Base-by-base conservation (phyloP, 1,140 invertebrate genomes). In the Drosophila cardini region DNA sequence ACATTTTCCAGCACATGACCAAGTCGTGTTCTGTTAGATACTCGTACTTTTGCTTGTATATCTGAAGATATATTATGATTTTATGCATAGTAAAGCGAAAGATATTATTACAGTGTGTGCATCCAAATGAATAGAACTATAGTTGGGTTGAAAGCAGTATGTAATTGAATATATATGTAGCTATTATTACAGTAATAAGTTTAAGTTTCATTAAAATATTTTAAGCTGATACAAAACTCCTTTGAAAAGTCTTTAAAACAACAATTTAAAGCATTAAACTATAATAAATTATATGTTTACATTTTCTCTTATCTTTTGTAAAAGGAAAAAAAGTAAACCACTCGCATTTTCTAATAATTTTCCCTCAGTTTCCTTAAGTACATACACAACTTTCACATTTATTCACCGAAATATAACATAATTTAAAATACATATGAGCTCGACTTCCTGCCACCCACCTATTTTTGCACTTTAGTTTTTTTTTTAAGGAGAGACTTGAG, bases 1-100 rank as follows among this genome's bases (percentile, higher is more conserved):
- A 46, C n/a, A 34, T 46, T 56, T 34, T 6, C 48, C 48, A 34
- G 48, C 11, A 13, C 48, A 15, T 52, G n/a, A n/a, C 13, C 48
- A 52, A 52, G 48, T 16, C 34, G 1, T 21, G 30, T 61, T 46
- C 32, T 1, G n/a, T 7, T 26, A 30, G 4, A 16, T 58, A 16
- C 42, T n/a, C 30, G 10, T 45, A 18, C n/a, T 50, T 18, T 10
- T 43, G 42, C 34, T 55, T 65, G 43, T 57, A 43, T 65, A 38
- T 65, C 30, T 30, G 26, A 45, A 72, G 67, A 86, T 86, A 82
- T 86, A 86, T 86, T 82, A 82, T 79, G 61, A 86, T 86, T 86
- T 86, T 87, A 86, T 86, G 83, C 82, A 87, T 86, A 71, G 64
- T 32, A 72, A 56, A 57, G 52, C 57, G 36, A 64, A 71, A 71